Base-by-base conservation (phyloP, 2,797 vertebrate genomes). In the Pseudochirops cupreus region DNA sequence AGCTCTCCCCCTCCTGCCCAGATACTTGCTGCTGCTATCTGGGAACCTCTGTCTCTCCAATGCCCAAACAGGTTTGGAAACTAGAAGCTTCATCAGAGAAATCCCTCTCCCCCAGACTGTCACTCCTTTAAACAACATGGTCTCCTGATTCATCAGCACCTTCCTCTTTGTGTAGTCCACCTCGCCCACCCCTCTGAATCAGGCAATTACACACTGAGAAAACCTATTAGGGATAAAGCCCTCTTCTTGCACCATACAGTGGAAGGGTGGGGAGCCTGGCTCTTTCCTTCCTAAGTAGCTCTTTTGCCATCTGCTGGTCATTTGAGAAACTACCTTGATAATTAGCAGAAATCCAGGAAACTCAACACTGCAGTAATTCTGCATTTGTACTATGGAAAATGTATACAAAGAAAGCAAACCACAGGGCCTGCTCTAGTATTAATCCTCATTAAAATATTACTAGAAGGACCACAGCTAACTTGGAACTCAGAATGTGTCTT, bases 291-390 rank as follows among this genome's bases (percentile, higher is more conserved):
- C 56, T 39, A 97, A 97, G 94, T 94, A 93, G 94, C 92, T 92
- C 91, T 95, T 97, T 93, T 87, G 90, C 97, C 97, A 97, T 92
- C 96, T 98, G 94, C 96, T 97, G 98, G 95, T 92, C 94, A 89
- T 55, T 92, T 94, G 53, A 96, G 91, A 97, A 97, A 97, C 94
- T 10, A 87, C 74, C 87, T 91, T 94, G 89, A 29, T 92, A 96
- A 57, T 58, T 67, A 91, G 57, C 58, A 93, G 39, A 82, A 39
- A 24, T 24, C 74, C 39, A 46, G 39, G 21, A 97, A 96, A 94
- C 26, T 93, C 92, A 33, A 5, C 53, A 91, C 14, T 46, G 54
- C 31, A 55, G 39, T 94, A 93, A 96, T 94, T 96, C 94, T 92
- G 56, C 21, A 94, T 50, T 87, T 97, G 94, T 93, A 94, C 46